Base-by-base conservation (phyloP, 2,888 invertebrate genomes). In the Euphydryas editha region DNA sequence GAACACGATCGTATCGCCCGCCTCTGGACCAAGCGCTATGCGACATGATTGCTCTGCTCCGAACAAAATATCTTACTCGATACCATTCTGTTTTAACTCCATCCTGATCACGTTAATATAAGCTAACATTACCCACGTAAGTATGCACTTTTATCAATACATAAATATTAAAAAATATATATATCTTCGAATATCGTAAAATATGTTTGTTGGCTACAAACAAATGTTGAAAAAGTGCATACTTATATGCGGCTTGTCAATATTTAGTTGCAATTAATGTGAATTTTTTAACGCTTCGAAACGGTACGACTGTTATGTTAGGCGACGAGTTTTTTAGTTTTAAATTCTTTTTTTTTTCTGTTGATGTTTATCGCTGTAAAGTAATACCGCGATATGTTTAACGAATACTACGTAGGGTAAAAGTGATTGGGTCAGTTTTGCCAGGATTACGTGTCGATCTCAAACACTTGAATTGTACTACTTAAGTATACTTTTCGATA, bases 1-100 rank as follows among this genome's bases (percentile, higher is more conserved):
- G 99, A 99, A 88, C 99, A 99, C 86, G 99, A 99, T 91, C 96
- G 98, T 86, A 98, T 98, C 89, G 99, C 99, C 76, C 96, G 99
- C 89, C 96, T 98, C 84, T 99, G 99, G 99, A 99, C 99, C 86
- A 99, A 99, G 92, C 96, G 99, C 82, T 99, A 98, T 84, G 98
- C 98, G 77, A 98, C 98, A 95, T 97, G 96, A 97, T 95, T 93
- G 76, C 83, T 64, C 84, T n/a, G n/a, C n/a, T 78, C 81, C 79
- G 17, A 24, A 51, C 15, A 51, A 76, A n/a, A 78, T 81, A 82
- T 84, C 86, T 85, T 87, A 89, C 90, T 90, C 88, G 76, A 81
- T 80, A 86, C 86, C 85, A 82, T 84, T 83, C 82, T 85, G 83
- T 87, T 88, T 81, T 86, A 83, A 87, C 83, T 85, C 87, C 89